Conservation (phyloP, 2,797 vertebrate genomes). For the Microctenopoma lineatum region DNA sequence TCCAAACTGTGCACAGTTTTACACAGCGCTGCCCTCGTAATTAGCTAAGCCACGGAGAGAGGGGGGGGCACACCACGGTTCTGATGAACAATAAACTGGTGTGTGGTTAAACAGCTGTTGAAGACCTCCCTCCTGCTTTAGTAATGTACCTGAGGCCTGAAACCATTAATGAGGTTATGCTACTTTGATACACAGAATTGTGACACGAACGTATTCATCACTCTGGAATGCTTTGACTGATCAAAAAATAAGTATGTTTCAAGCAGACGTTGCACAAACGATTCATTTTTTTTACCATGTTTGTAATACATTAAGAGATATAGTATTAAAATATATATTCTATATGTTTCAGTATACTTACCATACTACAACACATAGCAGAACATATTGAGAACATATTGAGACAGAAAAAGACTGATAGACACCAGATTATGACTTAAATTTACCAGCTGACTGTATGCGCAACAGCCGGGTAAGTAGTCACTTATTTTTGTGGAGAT, state of each 20-base stretch:
- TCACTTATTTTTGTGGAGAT: constrained; percentile 57
- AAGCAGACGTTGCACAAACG: neutral
- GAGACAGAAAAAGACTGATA: no score
- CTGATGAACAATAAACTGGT: constrained; percentile 57
- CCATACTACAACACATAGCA: no score
- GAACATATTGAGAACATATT: no score
- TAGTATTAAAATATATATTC: no score
- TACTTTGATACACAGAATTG: constrained; percentile 65
- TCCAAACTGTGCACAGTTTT: constrained; percentile 52
- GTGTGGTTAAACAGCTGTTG: constrained; percentile 63
- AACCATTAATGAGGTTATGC: constrained; percentile 74
- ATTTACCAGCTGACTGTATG: constrained; percentile 6
- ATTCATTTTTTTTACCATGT: constrained; percentile 22
- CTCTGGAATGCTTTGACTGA: constrained; percentile 41
- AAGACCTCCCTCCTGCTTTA: constrained; percentile 69
- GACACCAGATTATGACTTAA: neutral
- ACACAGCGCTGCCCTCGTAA: constrained; percentile 65
- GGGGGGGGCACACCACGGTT: constrained; percentile 37
- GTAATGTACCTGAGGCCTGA: constrained; percentile 69
- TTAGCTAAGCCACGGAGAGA: constrained; percentile 61
- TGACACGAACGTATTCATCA: constrained; percentile 58
- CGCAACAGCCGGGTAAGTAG: constrained; percentile 20
- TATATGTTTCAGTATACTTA: no score
- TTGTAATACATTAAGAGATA: no score
- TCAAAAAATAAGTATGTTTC: constrained; percentile 52